A percentile compares a stretch with the other conserved stretches of the same genome.
These are phyloP conservation scores for Zenarchopterus dispar DNA, from an alignment of 2,797 vertebrate genomes.

Conservation along the genomic window DNA sequence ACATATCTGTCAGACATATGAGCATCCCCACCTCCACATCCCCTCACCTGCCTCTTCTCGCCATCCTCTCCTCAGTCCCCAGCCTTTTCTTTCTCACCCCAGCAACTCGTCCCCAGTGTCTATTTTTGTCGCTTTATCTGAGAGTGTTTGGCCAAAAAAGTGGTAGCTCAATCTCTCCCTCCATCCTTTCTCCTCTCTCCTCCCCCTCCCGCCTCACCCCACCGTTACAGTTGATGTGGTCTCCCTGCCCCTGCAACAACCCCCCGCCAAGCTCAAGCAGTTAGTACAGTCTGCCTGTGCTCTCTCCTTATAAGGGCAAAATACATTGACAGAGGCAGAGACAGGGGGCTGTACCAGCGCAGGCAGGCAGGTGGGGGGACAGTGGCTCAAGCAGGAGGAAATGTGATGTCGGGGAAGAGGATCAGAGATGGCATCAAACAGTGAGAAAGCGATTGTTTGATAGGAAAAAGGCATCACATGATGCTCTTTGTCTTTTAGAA, in stretches of 20 bases:
- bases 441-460: slow-evolving; percentile 34
- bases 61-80: slow-evolving; percentile 22
- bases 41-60: slow-evolving; percentile 45
- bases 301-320: slow-evolving; percentile 89
- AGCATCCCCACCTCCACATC: slow-evolving; percentile 13
- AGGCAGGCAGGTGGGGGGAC: slow-evolving; percentile 77
- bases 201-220: slow-evolving; percentile 38
- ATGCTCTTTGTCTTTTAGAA: not conserved
- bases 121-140: slow-evolving; percentile 77
- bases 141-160: slow-evolving; percentile 70
- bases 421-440: slow-evolving; percentile 15
- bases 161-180: slow-evolving; percentile 43
- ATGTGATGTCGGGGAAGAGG: slow-evolving; percentile 43
- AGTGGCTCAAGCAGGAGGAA: slow-evolving; percentile 44
- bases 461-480: slow-evolving; percentile 9
- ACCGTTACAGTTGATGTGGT: slow-evolving; percentile 33
- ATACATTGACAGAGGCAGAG: slow-evolving; percentile 82
- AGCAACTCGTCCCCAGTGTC: slow-evolving; percentile 45
- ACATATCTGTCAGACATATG: slow-evolving; percentile 1
- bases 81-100: slow-evolving; percentile 7
- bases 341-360: slow-evolving; percentile 76
- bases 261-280: slow-evolving; percentile 70
- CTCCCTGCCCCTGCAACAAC: slow-evolving; percentile 67
- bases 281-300: slow-evolving; percentile 83
- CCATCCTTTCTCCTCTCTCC: slow-evolving; percentile 26